Base-by-base conservation (phyloP, 2,888 invertebrate genomes). In the Melinaea menophilus region DNA sequence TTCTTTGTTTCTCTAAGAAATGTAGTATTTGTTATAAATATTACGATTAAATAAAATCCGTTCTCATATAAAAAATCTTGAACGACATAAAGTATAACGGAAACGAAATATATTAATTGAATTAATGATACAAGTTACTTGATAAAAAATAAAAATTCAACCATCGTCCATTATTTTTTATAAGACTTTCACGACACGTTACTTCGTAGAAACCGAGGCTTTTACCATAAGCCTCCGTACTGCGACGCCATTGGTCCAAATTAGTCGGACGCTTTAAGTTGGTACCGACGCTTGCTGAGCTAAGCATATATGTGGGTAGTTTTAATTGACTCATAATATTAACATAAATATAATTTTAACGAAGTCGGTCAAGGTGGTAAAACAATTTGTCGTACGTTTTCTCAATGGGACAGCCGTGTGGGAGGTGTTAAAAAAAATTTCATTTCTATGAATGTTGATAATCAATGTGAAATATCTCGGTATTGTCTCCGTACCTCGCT, bases 331-430 rank as follows among this genome's bases (percentile, higher is more conserved):
- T 54, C 63, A 56, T 63, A 69, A 63, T 69, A 63, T 57, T 47
- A 65, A 33, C 54, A 62, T 61, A 65, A 62, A 22, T 13, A 65
- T 63, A 60, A 66, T 61, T 71, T 71, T 67, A 73, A 66, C 69
- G 67, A 81, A 78, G 72, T 79, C 76, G 85, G 84, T 83, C 84
- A 85, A 82, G 84, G 83, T 74, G 73, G 72, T 75, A 69, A 56
- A 48, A 51, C 57, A 62, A 62, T 63, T 55, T 78, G 75, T 75
- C 72, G 73, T 73, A 72, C 76, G 78, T 78, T 82, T 80, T 82
- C 80, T 82, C 80, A 64, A 63, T 67, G 55, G 55, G 48, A 48
- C 48, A 37, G 55, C 56, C 57, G 59, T 64, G 65, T 65, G 66
- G 64, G 63, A 65, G 57, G 58, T 62, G 58, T 55, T 68, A 81